Evolutionary conservation across 2,113 vertebrate genomes (phyloP).

Genomic region (Xiphorhynchus elegans): DNA sequence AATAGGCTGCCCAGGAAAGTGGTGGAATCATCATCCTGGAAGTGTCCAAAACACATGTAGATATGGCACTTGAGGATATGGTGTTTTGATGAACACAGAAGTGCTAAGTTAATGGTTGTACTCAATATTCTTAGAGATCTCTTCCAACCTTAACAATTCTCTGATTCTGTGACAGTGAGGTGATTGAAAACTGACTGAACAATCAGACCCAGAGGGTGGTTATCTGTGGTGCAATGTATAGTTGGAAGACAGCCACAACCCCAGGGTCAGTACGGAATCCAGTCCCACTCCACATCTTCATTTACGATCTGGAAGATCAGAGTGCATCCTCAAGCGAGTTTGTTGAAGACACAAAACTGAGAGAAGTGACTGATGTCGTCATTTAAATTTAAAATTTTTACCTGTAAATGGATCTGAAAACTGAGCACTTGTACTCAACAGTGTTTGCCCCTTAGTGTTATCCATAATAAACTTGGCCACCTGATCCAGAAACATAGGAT

Average conservation of each 20-base stretch:
- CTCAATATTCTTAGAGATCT: background rate
- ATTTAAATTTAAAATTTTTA: slow-evolving; percentile 46
- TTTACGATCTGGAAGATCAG: background rate
- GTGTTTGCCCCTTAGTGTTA: slow-evolving; percentile 91
- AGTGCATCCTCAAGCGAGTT: background rate
- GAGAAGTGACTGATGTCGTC: background rate
- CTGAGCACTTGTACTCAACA: slow-evolving; percentile 73
- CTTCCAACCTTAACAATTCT: background rate
- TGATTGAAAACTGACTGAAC: background rate
- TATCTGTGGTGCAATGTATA: background rate
- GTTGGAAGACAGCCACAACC: background rate
- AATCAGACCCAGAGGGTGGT: background rate
- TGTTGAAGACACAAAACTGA: background rate
- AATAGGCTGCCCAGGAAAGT: background rate
- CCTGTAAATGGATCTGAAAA: slow-evolving; percentile 93
- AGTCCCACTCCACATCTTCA: background rate
- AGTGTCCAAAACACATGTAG: background rate
- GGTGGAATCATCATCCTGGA: background rate
- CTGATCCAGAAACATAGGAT: slow-evolving; percentile 96
- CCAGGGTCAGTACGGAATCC: background rate
- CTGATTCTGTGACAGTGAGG: background rate
- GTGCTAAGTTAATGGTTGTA: background rate
- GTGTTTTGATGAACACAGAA: background rate
- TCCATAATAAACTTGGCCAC: slow-evolving; percentile 98
- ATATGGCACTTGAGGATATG: background rate